Evolutionary conservation across 2,797 vertebrate genomes (phyloP).

Genomic region (Zonotrichia albicollis): DNA sequence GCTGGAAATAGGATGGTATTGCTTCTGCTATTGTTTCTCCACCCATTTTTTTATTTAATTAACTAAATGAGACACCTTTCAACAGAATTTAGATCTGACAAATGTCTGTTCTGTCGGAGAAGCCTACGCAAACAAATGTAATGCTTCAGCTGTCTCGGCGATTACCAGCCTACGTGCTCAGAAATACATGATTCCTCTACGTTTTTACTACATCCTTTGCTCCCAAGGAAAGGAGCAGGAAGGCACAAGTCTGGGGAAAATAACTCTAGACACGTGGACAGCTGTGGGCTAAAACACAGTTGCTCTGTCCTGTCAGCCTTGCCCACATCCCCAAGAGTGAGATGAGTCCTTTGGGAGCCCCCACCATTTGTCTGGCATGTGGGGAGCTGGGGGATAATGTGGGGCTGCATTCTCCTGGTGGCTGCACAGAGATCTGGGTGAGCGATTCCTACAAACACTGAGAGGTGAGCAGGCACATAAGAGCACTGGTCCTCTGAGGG

Average conservation of each 20-base stretch:
- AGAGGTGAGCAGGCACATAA: neutral
- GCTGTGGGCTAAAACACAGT: constrained; percentile 47
- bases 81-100: constrained; percentile 35
- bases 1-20: neutral
- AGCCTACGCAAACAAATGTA: constrained; percentile 1
- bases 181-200: constrained; percentile 23
- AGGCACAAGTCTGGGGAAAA: constrained; percentile 41
- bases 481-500: neutral
- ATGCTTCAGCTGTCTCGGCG: constrained; percentile 29
- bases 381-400: rapidly evolving
- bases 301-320: constrained; percentile 2
- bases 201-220: neutral
- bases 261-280: constrained; percentile 44
- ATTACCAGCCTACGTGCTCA: constrained; percentile 26
- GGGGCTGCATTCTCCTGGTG: neutral
- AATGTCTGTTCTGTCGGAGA: neutral
- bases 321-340: rapidly evolving
- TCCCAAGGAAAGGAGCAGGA: constrained; percentile 4
- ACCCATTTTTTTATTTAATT: neutral
- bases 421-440: neutral
- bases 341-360: neutral
- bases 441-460: neutral
- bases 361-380: neutral
- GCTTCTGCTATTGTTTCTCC: neutral
- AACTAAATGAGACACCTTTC: constrained; percentile 36